Evolutionary conservation across 2,797 vertebrate species (phyloP), one percentile per base, ranked within the genome.

Genomic region (Helarctos malayanus): DNA sequence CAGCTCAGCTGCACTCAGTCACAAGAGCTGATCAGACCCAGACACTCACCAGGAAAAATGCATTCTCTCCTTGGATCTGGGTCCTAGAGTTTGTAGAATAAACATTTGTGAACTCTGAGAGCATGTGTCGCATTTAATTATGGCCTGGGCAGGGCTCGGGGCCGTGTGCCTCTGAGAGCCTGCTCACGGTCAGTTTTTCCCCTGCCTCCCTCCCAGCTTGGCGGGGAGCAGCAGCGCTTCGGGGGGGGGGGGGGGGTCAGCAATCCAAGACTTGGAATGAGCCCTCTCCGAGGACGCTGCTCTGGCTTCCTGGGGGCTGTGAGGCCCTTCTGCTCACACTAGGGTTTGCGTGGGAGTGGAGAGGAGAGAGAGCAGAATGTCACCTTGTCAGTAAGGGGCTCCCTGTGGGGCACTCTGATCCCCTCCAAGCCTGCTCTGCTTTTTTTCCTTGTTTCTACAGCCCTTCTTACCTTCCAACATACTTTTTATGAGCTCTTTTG

Each of bases 221-320:
- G 93, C 89, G 63, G 93, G 71, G 91, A 94, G 25, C 96, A 80
- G 84, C 12, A 9, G 97, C 93, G 63, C 86, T 97, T 91, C 97
- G 94, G 89, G 0, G 52, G 38, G 93, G 0, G 52, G 38, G 93
- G 83, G 98, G 96, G 97, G 96, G 96, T 96, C 95, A 97, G 95
- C 91, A 97, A 56, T 85, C 98, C 97, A 97, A 73, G 94, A 96
- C 97, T 94, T 97, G 97, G 98, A 97, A 97, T 0, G 78, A 23
- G 21, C 1, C 38, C 65, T 56, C 71, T 88, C 21, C 21, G 13
- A 3, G 54, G 52, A 71, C 6, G 5, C 14, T 1, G 13, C 2
- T 35, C 38, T 45, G 63, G 45, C 56, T 21, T 52, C 32, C 13
- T 1, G 1, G 63, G 9, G 61, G 23, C 32, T 56, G 32, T 68